phyloP scores from a whole-genome alignment of 2,888 invertebrate genomes.

The Phoenoteleia sp. region DNA sequence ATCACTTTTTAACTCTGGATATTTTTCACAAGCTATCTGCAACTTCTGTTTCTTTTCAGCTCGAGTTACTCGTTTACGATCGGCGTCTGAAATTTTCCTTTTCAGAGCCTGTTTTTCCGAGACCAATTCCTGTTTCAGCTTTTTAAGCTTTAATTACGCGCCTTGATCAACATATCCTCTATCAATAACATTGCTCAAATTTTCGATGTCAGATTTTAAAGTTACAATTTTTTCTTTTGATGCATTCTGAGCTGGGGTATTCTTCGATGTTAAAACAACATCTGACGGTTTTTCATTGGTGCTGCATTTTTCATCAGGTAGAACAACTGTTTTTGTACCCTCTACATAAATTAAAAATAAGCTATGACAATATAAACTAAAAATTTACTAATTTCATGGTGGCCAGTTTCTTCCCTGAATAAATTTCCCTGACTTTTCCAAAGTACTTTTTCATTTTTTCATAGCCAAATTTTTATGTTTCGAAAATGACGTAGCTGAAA shows the following conservation, averaged over 20 bases:
- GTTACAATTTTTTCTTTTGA: conserved; percentile 10
- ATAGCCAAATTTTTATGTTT: no score
- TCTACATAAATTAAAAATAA: no score
- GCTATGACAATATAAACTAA: no score
- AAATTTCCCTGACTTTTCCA: no score
- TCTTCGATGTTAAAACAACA: neutral
- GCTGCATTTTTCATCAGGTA: no score
- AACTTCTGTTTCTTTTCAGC: conserved; percentile 36
- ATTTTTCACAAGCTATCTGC: conserved; percentile 15
- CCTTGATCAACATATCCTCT: conserved; percentile 27
- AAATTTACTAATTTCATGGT: no score
- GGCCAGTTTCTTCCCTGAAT: no score
- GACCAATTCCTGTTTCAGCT: conserved; percentile 24
- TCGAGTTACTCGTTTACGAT: conserved; percentile 19
- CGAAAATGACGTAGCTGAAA: no score
- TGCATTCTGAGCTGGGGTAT: conserved; percentile 24
- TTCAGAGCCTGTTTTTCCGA: conserved; percentile 12
- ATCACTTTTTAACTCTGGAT: conserved; percentile 29
- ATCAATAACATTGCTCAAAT: conserved; percentile 26
- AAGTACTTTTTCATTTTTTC: no score
- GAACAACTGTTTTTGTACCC: no score
- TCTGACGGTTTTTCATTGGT: no score
- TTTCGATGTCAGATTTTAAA: conserved; percentile 22
- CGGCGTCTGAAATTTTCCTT: conserved; percentile 39
- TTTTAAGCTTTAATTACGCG: conserved; percentile 13